Conservation (phyloP, 2,113 vertebrate species). For the Danionella cerebrum region DNA sequence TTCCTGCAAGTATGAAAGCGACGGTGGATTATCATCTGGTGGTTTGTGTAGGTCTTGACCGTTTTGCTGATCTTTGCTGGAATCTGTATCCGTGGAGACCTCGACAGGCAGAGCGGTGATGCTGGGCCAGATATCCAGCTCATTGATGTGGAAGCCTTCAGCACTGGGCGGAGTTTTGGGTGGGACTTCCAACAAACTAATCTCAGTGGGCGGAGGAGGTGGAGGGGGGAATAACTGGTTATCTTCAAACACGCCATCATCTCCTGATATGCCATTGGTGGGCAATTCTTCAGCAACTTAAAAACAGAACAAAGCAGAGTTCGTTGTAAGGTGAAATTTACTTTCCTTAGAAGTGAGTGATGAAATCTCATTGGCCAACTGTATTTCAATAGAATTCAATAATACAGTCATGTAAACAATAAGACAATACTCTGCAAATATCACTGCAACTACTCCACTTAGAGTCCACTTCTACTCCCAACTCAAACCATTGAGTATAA, state of each 20-base stretch:
- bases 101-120: constrained; percentile 60
- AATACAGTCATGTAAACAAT: too few species aligned
- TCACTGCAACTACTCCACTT: too few species aligned
- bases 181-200: constrained; percentile 74
- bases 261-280: constrained; percentile 62
- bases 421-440: too few species aligned
- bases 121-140: constrained; percentile 65
- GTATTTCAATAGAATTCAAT: not conserved
- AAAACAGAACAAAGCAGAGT: not conserved
- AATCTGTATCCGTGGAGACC: constrained; percentile 42
- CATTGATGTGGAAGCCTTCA: constrained; percentile 66
- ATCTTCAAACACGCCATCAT: constrained; percentile 65
- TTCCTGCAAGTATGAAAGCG: constrained; percentile 29
- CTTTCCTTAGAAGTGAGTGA: not conserved
- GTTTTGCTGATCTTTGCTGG: constrained; percentile 59
- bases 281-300: constrained; percentile 65
- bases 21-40: constrained; percentile 39
- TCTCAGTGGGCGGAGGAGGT: constrained; percentile 71
- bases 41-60: constrained; percentile 52
- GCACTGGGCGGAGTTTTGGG: constrained; percentile 59
- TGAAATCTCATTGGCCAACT: not conserved
- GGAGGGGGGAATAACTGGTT: constrained; percentile 65
- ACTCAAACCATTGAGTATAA: too few species aligned
- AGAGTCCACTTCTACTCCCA: too few species aligned
- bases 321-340: not conserved